Percentiles rank a stretch among this genome's conserved stretches.
These are phyloP conservation scores for Drosophila falleni DNA, from an alignment of 2,888 invertebrate genomes.

Conservation along the genomic window DNA sequence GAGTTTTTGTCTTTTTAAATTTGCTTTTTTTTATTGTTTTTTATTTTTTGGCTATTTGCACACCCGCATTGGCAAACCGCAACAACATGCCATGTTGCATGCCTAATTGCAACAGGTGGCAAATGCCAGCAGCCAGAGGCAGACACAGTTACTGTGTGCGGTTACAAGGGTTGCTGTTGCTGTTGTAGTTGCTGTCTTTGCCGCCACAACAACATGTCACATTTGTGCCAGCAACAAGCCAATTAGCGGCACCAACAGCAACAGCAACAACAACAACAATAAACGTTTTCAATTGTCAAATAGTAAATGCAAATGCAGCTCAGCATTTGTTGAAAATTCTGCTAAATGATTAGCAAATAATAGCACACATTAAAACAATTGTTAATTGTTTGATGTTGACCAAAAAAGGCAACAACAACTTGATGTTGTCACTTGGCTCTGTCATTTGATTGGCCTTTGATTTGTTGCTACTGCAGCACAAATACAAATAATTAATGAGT, in stretches of 20 bases:
- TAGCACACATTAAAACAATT: constrained; percentile 69
- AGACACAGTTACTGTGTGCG: constrained; percentile 56
- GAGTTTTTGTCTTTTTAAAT: constrained; percentile 22
- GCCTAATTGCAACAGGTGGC: constrained; percentile 83
- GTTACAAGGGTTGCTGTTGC: constrained; percentile 59
- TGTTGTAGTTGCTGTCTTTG: constrained; percentile 19
- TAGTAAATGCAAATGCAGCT: constrained; percentile 49
- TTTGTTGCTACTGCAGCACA: constrained; percentile 64
- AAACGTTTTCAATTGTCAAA: constrained; percentile 48
- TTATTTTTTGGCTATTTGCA: constrained; percentile 55
- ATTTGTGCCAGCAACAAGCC: constrained; percentile 70
- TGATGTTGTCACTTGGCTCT: constrained; percentile 58
- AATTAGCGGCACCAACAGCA: constrained; percentile 55
- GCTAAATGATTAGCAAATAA: constrained; percentile 77
- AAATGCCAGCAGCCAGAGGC: constrained; percentile 62
- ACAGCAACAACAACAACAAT: constrained; percentile 36
- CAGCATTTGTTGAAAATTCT: constrained; percentile 59
- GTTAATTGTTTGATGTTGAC: constrained; percentile 63
- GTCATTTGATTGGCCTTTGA: constrained; percentile 76
- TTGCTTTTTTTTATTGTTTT: neutral
- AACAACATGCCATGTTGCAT: constrained; percentile 82
- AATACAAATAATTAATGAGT: constrained; percentile 78
- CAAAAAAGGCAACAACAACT: constrained; percentile 67
- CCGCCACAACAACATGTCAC: constrained; percentile 59
- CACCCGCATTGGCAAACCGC: constrained; percentile 67